Conservation (phyloP, 2,888 invertebrate species). For the Spialia ferax region DNA sequence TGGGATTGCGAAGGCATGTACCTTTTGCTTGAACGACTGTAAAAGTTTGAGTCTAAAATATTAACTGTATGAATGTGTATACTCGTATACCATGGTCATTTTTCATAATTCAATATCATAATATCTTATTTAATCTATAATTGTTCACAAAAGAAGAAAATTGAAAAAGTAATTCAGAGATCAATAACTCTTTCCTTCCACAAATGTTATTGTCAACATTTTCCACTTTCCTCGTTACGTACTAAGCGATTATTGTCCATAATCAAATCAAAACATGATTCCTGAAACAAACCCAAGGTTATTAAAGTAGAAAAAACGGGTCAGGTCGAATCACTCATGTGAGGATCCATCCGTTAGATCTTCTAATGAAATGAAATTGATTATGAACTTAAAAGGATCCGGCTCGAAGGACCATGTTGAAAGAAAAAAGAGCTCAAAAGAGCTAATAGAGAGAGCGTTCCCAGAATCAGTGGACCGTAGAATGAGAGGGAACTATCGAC, state of each 20-base stretch:
- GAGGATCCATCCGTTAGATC: conserved; percentile 27
- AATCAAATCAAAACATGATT: neutral
- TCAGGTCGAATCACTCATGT: conserved; percentile 27
- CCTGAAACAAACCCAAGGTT: conserved; percentile 4
- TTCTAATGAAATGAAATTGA: conserved; percentile 37
- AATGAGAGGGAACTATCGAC: conserved; percentile 23
- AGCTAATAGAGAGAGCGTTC: conserved; percentile 22
- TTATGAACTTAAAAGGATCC: conserved; percentile 37
- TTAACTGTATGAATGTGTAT: too few relatives aligned
- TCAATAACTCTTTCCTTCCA: too few relatives aligned
- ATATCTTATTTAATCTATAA: too few relatives aligned
- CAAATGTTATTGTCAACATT: too few relatives aligned
- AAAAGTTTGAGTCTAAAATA: too few relatives aligned
- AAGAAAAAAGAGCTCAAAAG: conserved; percentile 33
- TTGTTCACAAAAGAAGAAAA: too few relatives aligned
- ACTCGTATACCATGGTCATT: too few relatives aligned
- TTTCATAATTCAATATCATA: too few relatives aligned
- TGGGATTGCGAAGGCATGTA: too few relatives aligned
- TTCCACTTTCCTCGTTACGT: too few relatives aligned
- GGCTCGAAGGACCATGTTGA: conserved; percentile 34
- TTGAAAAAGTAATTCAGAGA: too few relatives aligned
- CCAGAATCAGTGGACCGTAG: conserved; percentile 30
- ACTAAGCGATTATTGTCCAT: neutral
- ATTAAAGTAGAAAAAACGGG: conserved; percentile 29
- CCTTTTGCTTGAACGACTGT: too few relatives aligned